Conservation (phyloP, 1,140 invertebrate genomes). For the Zophobas atratus region DNA sequence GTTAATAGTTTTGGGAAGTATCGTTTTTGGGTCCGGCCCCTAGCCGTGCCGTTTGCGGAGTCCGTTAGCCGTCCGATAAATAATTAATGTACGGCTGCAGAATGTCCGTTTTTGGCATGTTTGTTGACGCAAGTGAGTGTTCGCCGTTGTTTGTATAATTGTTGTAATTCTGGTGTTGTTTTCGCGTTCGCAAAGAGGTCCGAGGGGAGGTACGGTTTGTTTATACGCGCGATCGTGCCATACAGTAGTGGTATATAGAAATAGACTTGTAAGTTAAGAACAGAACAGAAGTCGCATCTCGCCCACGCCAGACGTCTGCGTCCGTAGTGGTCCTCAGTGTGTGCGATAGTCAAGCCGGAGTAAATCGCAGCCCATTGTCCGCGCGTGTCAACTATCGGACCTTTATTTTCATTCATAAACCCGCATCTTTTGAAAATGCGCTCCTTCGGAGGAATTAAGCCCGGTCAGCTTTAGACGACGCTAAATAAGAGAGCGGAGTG, state of each 20-base stretch:
- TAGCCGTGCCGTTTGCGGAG: neutral
- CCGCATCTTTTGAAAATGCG: conserved; percentile 48
- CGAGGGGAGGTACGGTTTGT: conserved; percentile 20
- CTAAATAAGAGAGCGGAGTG: conserved; percentile 4
- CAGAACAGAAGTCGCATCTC: conserved; percentile 47
- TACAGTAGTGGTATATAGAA: conserved; percentile 41
- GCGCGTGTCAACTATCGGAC: conserved; percentile 30
- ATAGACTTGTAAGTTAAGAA: conserved; percentile 48
- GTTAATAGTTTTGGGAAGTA: conserved; percentile 8
- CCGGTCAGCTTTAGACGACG: conserved; percentile 14
- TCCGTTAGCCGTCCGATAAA: neutral
- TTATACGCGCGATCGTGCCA: conserved; percentile 24
- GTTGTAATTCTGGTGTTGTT: conserved; percentile 20
- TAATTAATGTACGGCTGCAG: neutral
- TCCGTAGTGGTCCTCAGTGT: conserved; percentile 28
- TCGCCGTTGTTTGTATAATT: neutral
- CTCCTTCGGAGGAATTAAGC: conserved; percentile 10
- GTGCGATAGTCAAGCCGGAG: conserved; percentile 14
- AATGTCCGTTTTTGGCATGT: conserved; percentile 11
- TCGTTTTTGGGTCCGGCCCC: neutral
- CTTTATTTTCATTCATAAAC: conserved; percentile 35
- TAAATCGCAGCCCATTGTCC: conserved; percentile 34
- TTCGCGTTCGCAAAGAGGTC: conserved; percentile 27
- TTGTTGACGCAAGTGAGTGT: conserved; percentile 10
- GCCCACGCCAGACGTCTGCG: conserved; percentile 43